Evolutionary conservation across 2,797 vertebrate genomes (phyloP).

Genomic region (Huso huso): DNA sequence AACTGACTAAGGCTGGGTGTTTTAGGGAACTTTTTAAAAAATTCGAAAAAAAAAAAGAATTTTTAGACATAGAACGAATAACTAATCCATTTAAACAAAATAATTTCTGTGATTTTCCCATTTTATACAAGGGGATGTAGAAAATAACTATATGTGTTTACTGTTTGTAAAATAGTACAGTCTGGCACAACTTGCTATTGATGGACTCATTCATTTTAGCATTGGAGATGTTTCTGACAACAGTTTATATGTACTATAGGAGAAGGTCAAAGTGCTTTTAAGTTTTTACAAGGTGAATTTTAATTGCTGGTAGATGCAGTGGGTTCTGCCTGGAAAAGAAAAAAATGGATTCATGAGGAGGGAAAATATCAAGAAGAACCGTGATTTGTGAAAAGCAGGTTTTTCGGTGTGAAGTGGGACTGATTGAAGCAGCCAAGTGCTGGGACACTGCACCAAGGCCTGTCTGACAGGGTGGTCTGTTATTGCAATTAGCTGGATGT

Average conservation of each 20-base stretch:
- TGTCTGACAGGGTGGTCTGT: neutral
- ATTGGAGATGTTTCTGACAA: neutral
- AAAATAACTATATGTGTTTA: neutral
- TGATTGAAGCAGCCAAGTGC: constrained; percentile 1
- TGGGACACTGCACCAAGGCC: constrained; percentile 3
- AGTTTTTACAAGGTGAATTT: neutral
- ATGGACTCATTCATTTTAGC: neutral
- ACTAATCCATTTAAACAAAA: no score
- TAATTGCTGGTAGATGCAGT: neutral
- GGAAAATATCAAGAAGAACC: neutral
- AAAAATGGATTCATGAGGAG: neutral
- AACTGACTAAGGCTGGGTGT: no score
- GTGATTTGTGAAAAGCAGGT: neutral
- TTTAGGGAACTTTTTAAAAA: neutral
- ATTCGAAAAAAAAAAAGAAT: no score
- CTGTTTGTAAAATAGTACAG: neutral
- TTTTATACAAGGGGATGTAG: neutral
- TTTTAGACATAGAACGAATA: no score
- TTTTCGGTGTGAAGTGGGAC: neutral
- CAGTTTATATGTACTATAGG: neutral
- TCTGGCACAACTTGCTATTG: neutral
- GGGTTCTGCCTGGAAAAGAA: neutral
- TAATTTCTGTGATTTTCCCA: no score
- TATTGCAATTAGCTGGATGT: constrained; percentile 32
- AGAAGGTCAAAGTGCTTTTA: neutral